Evolutionary conservation across 2,888 invertebrate species (phyloP).

Genomic region (Hypolimnas misippus): DNA sequence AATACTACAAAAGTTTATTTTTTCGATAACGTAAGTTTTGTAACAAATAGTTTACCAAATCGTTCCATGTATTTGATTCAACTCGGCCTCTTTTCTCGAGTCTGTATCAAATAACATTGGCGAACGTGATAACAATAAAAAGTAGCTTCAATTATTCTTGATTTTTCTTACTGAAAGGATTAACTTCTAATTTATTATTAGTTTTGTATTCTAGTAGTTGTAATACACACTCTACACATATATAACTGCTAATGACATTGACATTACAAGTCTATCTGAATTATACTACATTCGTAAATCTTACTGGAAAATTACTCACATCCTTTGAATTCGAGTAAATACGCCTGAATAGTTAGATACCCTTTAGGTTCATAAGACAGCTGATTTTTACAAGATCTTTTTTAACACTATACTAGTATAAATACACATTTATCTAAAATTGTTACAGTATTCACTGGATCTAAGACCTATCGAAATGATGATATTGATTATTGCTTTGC

Average conservation of each 20-base stretch:
- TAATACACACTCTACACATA: constrained; percentile 6
- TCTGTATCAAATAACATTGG: not conserved
- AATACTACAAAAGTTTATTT: constrained; percentile 22
- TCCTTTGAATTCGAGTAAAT: not conserved
- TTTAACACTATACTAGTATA: constrained; percentile 42
- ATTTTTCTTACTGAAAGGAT: not conserved
- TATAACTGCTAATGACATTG: constrained; percentile 1
- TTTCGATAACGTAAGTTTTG: not conserved
- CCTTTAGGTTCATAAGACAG: constrained; percentile 36
- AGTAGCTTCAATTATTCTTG: no score
- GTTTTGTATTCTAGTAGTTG: not conserved
- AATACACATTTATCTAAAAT: constrained; percentile 43
- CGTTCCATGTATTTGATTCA: not conserved
- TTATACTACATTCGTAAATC: not conserved
- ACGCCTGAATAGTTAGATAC: constrained; percentile 18
- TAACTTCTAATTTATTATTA: not conserved
- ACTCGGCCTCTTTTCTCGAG: not conserved
- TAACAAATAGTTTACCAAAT: not conserved
- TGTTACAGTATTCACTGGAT: constrained; percentile 39
- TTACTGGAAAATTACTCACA: constrained; percentile 4
- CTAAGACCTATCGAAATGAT: constrained; percentile 48
- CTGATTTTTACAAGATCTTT: constrained; percentile 15
- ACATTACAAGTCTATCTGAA: constrained; percentile 5
- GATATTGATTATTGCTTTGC: constrained; percentile 65
- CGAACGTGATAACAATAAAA: not conserved